Conservation (phyloP, 2,888 invertebrate genomes). For the Rhagonycha fulva region DNA sequence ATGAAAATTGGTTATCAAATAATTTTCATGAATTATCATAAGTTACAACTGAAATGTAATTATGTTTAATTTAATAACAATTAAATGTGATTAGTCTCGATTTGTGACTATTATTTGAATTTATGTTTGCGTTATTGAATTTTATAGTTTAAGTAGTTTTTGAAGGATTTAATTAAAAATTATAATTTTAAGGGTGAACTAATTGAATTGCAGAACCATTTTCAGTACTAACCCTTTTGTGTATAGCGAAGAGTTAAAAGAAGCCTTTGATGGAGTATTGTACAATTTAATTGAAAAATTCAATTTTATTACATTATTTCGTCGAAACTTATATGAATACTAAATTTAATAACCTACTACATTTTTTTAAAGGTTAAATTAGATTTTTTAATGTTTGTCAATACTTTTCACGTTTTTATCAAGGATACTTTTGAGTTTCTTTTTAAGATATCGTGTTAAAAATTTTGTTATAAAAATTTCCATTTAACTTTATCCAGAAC, state of each 20-base stretch:
- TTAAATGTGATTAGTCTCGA: not conserved
- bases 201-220: not conserved
- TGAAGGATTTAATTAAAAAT: not conserved
- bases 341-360: not conserved
- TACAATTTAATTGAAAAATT: not conserved
- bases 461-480: not conserved
- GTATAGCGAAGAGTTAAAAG: not conserved
- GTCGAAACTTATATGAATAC: not conserved
- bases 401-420: not conserved
- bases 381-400: not conserved
- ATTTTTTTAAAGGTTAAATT: not conserved
- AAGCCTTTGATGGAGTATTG: not conserved
- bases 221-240: not conserved
- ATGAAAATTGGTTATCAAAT: not conserved
- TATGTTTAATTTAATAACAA: not conserved
- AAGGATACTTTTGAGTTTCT: not conserved
- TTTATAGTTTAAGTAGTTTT: not conserved
- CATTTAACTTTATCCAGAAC: not conserved
- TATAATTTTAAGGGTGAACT: not conserved
- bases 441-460: not conserved
- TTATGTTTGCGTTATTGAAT: not conserved
- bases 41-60: not conserved
- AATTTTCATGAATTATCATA: not conserved
- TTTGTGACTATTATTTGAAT: not conserved
- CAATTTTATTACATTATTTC: not conserved